These are phyloP conservation scores for Campylomormyrus tamandua DNA, from an alignment of 2,113 vertebrate species.

Conservation along the genomic window DNA sequence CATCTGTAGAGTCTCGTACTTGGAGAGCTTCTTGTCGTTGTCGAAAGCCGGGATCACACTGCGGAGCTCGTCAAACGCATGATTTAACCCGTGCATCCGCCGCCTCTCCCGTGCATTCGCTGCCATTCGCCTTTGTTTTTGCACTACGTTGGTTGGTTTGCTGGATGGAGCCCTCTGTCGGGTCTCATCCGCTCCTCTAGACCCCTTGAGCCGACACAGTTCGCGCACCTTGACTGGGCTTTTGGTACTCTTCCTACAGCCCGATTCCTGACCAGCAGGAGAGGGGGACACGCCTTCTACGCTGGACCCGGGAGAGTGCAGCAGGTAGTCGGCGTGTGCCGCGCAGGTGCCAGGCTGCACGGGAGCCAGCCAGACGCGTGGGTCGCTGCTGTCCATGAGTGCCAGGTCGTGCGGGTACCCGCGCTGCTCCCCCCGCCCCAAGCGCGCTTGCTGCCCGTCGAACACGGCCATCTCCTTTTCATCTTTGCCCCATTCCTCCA, in stretches of 20 bases:
- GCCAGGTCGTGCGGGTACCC: conserved; percentile 55
- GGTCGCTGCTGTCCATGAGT: conserved; percentile 69
- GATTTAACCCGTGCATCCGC: conserved; percentile 91
- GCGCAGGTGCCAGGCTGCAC: conserved; percentile 65
- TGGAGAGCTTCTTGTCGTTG: conserved; percentile 96
- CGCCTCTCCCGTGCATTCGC: conserved; percentile 86
- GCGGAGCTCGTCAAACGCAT: conserved; percentile 91
- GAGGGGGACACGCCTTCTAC: conserved; percentile 56
- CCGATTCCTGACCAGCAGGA: conserved; percentile 44
- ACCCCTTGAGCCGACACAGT: conserved; percentile 60
- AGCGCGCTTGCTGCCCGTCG: conserved; percentile 29
- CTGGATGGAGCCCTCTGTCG: conserved; percentile 61
- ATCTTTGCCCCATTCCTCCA: conserved; percentile 52
- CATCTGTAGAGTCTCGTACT: conserved; percentile 97
- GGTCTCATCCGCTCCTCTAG: conserved; percentile 39
- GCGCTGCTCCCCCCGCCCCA: conserved; percentile 45
- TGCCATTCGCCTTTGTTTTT: conserved; percentile 80
- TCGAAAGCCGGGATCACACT: conserved; percentile 91
- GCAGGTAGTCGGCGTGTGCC: conserved; percentile 73
- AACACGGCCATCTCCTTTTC: conserved; percentile 38
- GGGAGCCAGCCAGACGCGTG: conserved; percentile 79
- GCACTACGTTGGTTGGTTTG: conserved; percentile 64
- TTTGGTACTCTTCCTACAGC: conserved; percentile 54
- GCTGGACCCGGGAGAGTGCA: conserved; percentile 60
- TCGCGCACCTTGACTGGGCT: conserved; percentile 57